Conservation (phyloP, 2,797 vertebrate genomes). For the Acrossocheilus wenchowensis region DNA sequence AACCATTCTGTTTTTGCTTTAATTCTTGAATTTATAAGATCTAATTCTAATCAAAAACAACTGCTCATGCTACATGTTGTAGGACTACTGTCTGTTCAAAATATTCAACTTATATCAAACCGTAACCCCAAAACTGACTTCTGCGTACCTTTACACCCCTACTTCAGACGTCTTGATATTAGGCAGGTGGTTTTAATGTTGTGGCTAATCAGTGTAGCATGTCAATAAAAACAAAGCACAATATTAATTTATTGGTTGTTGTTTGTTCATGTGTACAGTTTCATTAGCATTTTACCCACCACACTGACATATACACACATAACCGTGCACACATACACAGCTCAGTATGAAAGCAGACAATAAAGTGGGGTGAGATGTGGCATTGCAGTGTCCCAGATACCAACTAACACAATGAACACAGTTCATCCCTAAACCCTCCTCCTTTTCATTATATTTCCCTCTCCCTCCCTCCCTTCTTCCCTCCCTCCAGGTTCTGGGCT, state of each 20-base stretch:
- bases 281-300: background rate
- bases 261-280: background rate
- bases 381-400: conserved; percentile 63
- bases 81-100: too few species aligned
- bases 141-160: background rate
- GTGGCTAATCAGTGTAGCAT: background rate
- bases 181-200: background rate
- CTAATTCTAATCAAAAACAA: too few species aligned
- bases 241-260: background rate
- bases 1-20: too few species aligned
- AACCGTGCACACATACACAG: conserved; percentile 14
- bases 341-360: conserved; percentile 41
- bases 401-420: conserved; percentile 51
- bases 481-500: conserved; percentile 81
- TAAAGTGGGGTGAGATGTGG: conserved; percentile 18
- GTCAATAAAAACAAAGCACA: background rate
- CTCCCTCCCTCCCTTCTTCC: conserved; percentile 11
- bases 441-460: conserved; percentile 45
- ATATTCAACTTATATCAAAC: background rate
- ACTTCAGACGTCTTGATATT: background rate
- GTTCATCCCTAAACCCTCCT: conserved; percentile 56
- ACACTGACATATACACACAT: conserved; percentile 57
- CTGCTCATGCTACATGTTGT: too few species aligned
- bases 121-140: background rate
- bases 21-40: too few species aligned